Evolutionary conservation across 1,140 invertebrate species (phyloP), one percentile per base, ranked within the genome.

Genomic region (Propsilocerus akamusi): DNA sequence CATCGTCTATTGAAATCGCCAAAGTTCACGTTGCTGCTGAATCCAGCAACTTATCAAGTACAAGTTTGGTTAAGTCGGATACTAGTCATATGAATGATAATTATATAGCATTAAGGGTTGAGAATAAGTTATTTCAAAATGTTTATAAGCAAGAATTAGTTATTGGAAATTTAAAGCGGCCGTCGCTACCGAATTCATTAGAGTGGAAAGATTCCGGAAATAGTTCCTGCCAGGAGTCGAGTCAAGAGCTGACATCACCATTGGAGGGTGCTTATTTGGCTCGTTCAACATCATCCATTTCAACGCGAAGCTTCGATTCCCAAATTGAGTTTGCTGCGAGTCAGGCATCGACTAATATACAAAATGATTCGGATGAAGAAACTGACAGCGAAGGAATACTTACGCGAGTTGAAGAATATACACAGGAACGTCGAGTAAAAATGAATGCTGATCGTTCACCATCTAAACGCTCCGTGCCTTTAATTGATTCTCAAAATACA

Each of bases 201-300:
- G 34, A 41, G 3, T 41, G 32, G 49, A 50, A 50, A 46, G 49
- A 50, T 26, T 50, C 49, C 4, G 49, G 49, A n/a, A 41, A 46
- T 10, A 50, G 49, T 12, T 50, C 49, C 5, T 30, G 28, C 26
- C 49, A 25, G 10, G 34, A 41, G 8, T 50, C 49, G n/a, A 50
- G 49, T 41, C 49, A 50, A 50, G 49, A 50, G 26, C 14, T 25
- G 3, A n/a, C 32, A 17, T 26, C 24, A 20, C 25, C 48, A 28
- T 6, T 49, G 5, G 22, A 23, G 14, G 48, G 32, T 6, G 48
- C 14, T 3, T 41, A 41, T 41, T 20, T 41, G 17, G 17, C 34
- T 7, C 12, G 34, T 20, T 22, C 34, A 20, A 17, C 34, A 7
- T 41, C 34, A 20, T 17, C 12, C 8, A 20, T n/a, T 8, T 41